A percentile compares a stretch with the other conserved stretches of the same genome.
These are phyloP conservation scores for Sarcophaga variegata DNA, from an alignment of 2,888 invertebrate genomes.

Conservation along the genomic window DNA sequence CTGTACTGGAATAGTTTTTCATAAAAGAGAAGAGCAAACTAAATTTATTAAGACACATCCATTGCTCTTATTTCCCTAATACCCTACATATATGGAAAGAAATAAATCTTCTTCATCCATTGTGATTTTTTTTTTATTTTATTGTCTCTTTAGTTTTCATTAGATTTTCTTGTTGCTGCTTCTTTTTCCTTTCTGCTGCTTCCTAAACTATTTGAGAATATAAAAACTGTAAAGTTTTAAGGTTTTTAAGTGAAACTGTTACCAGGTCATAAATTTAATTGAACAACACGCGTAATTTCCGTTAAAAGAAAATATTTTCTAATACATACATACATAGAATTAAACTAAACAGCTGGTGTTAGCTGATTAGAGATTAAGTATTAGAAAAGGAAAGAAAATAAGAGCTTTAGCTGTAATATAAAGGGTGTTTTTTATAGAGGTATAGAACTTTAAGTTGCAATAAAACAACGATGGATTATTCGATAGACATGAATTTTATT, in stretches of 20 bases:
- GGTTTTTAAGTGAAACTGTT: conserved; percentile 20
- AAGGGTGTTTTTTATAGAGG: no score
- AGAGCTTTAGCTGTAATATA: no score
- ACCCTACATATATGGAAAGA: conserved; percentile 55
- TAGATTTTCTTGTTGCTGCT: background rate
- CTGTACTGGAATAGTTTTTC: conserved; percentile 41
- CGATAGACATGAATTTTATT: no score
- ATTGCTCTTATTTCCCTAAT: conserved; percentile 43
- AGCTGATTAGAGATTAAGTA: no score
- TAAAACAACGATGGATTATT: no score
- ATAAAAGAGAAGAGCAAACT: conserved; percentile 31
- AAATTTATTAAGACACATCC: conserved; percentile 49
- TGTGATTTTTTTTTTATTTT: background rate
- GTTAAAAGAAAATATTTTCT: conserved; percentile 16
- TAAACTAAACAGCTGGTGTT: no score
- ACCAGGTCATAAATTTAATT: conserved; percentile 58
- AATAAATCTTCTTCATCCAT: conserved; percentile 57
- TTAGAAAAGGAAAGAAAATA: no score
- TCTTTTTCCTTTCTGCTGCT: background rate
- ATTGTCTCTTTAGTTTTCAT: no score
- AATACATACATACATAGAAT: no score
- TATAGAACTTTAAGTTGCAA: no score
- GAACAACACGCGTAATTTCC: conserved; percentile 49
- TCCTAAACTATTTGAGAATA: conserved; percentile 10
- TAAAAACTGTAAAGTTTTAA: conserved; percentile 50